Evolutionary conservation across 2,888 invertebrate species (phyloP), one percentile per base, ranked within the genome.

Genomic region (Lasioglossum figueresi): DNA sequence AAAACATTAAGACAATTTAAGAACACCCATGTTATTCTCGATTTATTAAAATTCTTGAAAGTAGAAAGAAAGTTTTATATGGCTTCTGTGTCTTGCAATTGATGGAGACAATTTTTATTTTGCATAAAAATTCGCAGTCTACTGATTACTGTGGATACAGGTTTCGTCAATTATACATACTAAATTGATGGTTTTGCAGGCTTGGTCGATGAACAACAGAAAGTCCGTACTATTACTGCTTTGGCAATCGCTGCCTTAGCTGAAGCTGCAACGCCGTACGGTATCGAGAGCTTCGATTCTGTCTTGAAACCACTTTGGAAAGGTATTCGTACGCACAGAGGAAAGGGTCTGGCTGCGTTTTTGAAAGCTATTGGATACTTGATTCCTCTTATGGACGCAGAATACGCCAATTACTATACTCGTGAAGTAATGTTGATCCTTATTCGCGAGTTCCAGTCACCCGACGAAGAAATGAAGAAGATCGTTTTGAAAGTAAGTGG

Each of bases 391-490:
- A 99, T 99, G 99, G 99, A 99, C 94, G 99, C 99, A 81, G 99
- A 99, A 95, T 99, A 99, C 94, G 99, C 99, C 0, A 99, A 99
- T 95, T 99, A 99, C 95, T 99, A 99, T 94, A 99, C 99, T 1
- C 97, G 99, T 91, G 99, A 99, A 97, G 99, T 99, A 95, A 99
- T 99, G 99, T 96, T 99, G 95, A 99, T 99, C 95, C 96, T 99
- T 43, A 99, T 99, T 92, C 97, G 99, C 95, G 99, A 99, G 96
- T 99, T 99, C 95, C 99, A 99, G 95, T 99, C 99, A 82, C 99
- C 99, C 0, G 99, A 99, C 95, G 99, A 99, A 95, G 99, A 99
- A 96, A 99, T 99, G 99, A 99, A 99, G 95, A 99, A 99, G 95
- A 99, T 99, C 96, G 99, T 99, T 0, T 96, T 99, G 88, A 99